Percentiles rank a stretch among this genome's conserved stretches.
Conservation (phyloP, 1,140 invertebrate species). For the Ips typographus region DNA sequence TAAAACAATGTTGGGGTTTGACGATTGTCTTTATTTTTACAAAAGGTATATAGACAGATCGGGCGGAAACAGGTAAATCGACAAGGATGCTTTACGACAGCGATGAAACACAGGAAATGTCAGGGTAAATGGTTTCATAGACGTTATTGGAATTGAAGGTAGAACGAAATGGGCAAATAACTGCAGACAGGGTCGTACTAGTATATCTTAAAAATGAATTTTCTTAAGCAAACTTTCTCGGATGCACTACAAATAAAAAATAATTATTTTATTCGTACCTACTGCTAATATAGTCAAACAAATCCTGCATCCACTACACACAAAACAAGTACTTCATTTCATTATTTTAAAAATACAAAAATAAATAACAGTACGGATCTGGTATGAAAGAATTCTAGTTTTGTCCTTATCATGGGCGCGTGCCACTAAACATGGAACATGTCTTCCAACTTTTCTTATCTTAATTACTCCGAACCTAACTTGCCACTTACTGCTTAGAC, state of each 20-base stretch:
- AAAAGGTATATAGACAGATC: conserved; percentile 20
- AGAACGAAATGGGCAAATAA: neutral
- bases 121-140: conserved; percentile 4
- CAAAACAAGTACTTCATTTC: neutral
- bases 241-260: no score
- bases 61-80: conserved; percentile 28
- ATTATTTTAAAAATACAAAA: neutral
- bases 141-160: conserved; percentile 12
- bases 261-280: no score
- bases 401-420: neutral
- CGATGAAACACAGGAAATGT: conserved; percentile 24
- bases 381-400: neutral
- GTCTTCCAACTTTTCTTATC: conserved; percentile 6
- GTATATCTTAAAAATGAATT: no score
- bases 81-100: neutral
- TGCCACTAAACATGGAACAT: conserved; percentile 3
- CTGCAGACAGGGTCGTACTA: neutral
- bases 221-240: no score
- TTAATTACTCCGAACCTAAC: neutral
- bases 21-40: conserved; percentile 21
- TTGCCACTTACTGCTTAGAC: conserved; percentile 2
- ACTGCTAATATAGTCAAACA: neutral
- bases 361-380: neutral
- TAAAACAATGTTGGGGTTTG: conserved; percentile 14
- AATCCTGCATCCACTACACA: neutral